Evolutionary conservation across 1,140 invertebrate species (phyloP), one percentile per base, ranked within the genome.

Genomic region (Macrocentrus cingulum): DNA sequence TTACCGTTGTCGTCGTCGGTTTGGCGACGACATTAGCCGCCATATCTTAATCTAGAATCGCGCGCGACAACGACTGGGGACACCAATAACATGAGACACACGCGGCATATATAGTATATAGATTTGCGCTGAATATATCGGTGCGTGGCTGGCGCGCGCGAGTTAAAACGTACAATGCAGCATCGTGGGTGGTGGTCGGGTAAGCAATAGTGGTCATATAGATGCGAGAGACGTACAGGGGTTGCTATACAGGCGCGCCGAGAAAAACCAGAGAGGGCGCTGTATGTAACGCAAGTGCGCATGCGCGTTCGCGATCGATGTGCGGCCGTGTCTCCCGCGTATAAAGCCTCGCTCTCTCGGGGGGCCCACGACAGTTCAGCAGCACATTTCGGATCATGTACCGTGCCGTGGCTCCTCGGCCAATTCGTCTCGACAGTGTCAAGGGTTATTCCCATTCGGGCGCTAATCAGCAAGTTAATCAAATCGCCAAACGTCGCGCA

Each of bases 41-140:
- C 42, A 48, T 57, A 57, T 57, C 55, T 57, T 50, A 57, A 57
- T 57, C 55, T 57, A 57, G n/a, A 37, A 57, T 57, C 55, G 23
- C 55, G 32, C n/a, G n/a, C n/a, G n/a, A n/a, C n/a, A n/a, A n/a
- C n/a, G n/a, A n/a, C n/a, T n/a, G 39, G 42, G 45, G 48, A 45
- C 42, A 57, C 55, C 55, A 57, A 57, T 57, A 57, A 57, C 54
- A 56, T 49, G 54, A 56, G 44, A 56, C 34, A 52, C 34, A 11
- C 6, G 29, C 11, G 11, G 29, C 6, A 34, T 34, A 11, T 34
- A 11, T 11, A 34, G 29, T n/a, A 13, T 39, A 39, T 39, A 39
- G 3, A 3, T 23, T 57, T 23, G 45, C 36, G 11, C 22, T 23
- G 44, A 49, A n/a, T n/a, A n/a, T 36, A 56, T 56, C 44, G 44